Evolutionary conservation across 2,888 invertebrate species (phyloP), one percentile per base, ranked within the genome.

Genomic region (Iphiclides podalirius): DNA sequence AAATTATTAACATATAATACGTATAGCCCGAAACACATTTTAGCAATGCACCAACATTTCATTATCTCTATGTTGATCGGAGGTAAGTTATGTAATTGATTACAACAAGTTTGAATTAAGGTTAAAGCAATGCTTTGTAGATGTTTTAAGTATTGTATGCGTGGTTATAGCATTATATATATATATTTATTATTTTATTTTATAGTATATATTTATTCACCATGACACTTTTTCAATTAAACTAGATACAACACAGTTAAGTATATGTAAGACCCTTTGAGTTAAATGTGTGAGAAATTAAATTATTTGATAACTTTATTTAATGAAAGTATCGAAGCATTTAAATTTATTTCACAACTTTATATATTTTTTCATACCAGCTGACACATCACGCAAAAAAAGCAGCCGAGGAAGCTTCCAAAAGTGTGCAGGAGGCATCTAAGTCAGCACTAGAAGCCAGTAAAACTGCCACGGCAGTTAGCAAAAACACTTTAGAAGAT

Each of bases 401-500:
- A 70, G 96, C 96, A 0, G 94, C 96, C 0, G 95, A 94, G 58
- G 94, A 93, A 70, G 94, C 94, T 1, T 92, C 93, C 0, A 94
- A 95, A 71, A 94, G 94, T 49, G 92, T 95, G 53, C 94, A 94
- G 45, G 96, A 96, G 72, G 97, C 94, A 0, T 94, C 95, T 0
- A 96, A 96, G 70, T 92, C 93, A 31, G 96, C 96, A 0, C 67
- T 96, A 16, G 96, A 96, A 82, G 95, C 95, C 0, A 95, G 95
- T 52, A 96, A 95, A 74, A 95, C 94, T 9, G 96, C 96, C 0
- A 95, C 96, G 0, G 96, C 94, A 4, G 96, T 94, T 7, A 95
- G 96, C 66, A 95, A 95, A 73, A 96, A 95, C 62, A 96, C 96
- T 0, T 88, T 96, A 3, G 96, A 96, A 53, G 97, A 97, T 73